phyloP scores from a whole-genome alignment of 2,888 invertebrate genomes.

The Coelogynopora nodosa region DNA sequence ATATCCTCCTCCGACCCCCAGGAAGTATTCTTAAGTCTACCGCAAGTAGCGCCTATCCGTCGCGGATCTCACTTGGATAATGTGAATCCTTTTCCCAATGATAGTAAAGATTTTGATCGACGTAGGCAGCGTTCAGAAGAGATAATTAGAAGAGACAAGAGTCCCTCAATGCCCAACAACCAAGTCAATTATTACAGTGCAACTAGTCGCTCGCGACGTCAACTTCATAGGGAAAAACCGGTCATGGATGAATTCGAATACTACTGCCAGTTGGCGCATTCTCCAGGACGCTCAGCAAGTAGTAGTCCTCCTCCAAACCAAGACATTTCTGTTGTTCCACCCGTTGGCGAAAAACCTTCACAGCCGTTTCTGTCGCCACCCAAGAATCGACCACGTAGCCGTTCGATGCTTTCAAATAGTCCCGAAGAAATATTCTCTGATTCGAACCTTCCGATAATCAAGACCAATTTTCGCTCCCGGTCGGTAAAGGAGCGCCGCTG shows the following conservation, averaged over 20 bases:
- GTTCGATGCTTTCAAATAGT: constrained; percentile 37
- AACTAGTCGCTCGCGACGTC: not conserved
- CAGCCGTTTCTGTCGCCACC: not conserved
- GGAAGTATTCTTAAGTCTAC: not conserved
- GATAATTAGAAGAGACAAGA: not conserved
- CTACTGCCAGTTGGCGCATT: not conserved
- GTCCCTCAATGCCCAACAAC: not conserved
- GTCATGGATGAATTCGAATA: constrained; percentile 7
- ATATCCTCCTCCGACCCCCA: not conserved
- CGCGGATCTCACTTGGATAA: not conserved
- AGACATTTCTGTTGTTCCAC: not conserved
- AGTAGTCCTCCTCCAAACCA: not conserved
- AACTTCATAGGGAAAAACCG: not conserved
- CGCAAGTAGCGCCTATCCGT: not conserved
- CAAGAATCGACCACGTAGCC: constrained; percentile 26
- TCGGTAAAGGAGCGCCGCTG: constrained; percentile 38
- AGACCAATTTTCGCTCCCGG: constrained; percentile 37
- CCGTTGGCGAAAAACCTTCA: not conserved
- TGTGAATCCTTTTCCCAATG: not conserved
- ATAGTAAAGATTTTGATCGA: not conserved
- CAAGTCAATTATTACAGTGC: constrained; percentile 8
- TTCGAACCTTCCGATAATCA: constrained; percentile 33
- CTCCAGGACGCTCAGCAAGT: not conserved
- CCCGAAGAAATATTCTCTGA: constrained; percentile 25
- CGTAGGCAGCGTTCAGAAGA: not conserved